phyloP scores from a whole-genome alignment of 2,888 invertebrate species.

The Drosophila yooni region DNA sequence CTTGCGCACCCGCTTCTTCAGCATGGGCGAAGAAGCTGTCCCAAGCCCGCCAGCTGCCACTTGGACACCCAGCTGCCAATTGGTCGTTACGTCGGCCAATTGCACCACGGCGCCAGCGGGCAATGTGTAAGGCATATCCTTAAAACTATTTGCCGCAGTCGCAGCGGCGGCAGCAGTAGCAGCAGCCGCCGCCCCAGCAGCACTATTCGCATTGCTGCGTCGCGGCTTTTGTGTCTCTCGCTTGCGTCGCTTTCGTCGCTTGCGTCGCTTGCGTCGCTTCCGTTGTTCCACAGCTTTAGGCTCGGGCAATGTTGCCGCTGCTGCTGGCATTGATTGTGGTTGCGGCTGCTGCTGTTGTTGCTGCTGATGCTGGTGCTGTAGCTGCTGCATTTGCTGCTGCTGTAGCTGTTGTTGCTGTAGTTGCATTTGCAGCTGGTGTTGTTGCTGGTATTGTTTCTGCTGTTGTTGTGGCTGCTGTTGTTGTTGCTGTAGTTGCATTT shows the following conservation, averaged over 20 bases:
- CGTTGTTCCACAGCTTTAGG: too few species aligned
- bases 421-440: slow-evolving; percentile 15
- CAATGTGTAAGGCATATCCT: slow-evolving; percentile 86
- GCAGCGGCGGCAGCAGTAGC: slow-evolving; percentile 36
- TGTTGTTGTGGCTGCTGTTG: slow-evolving; percentile 14
- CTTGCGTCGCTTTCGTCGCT: too few species aligned
- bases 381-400: slow-evolving; percentile 3
- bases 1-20: slow-evolving; percentile 91
- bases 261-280: too few species aligned
- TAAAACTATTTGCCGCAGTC: slow-evolving; percentile 85
- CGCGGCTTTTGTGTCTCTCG: too few species aligned
- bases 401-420: slow-evolving; percentile 28
- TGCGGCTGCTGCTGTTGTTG: slow-evolving; percentile 40
- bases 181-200: slow-evolving; percentile 34
- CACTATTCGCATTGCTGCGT: too few species aligned
- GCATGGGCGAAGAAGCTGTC: slow-evolving; percentile 44
- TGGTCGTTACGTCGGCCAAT: slow-evolving; percentile 38
- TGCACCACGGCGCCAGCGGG: slow-evolving; percentile 58
- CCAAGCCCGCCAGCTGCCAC: slow-evolving; percentile 23
- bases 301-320: slow-evolving; percentile 26
- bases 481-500: slow-evolving; percentile 13
- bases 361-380: slow-evolving; percentile 20
- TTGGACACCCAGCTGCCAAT: slow-evolving; percentile 17
- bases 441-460: slow-evolving; percentile 45
- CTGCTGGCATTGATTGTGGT: slow-evolving; percentile 23